Evolutionary conservation across 1,140 invertebrate genomes (phyloP), one percentile per base, ranked within the genome.

Genomic region (Drosophila santomea): DNA sequence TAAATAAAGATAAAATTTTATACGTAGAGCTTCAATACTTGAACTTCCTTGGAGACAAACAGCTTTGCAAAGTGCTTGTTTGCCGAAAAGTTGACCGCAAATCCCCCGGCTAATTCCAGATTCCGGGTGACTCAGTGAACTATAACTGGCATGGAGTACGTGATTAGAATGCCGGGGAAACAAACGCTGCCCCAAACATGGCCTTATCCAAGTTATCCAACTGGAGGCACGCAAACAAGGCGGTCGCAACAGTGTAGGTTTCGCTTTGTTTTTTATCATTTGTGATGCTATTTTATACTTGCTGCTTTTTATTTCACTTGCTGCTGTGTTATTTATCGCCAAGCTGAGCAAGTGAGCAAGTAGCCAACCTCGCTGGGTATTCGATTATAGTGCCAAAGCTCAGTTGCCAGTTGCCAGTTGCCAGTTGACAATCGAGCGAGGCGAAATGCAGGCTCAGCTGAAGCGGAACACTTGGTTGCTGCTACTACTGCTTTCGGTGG

Each of bases 321-420:
- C 17, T 10, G 47, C 17, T 10, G 47, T 62, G 36, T 25, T 39
- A 20, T 75, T 84, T 78, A 86, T 82, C 79, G 75, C 52, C 55
- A 64, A 76, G 78, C 79, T 38, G 59, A 82, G 61, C 74, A 48
- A 72, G 57, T 38, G 56, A 82, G 58, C 74, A 48, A 72, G 57
- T 78, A 48, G 64, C 51, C 78, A 66, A 69, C 82, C 78, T 85
- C 32, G 59, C 52, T 58, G 35, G 25, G 44, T 2, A 4, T 35
- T 50, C 61, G 50, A 55, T 32, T 69, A 7, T 23, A 39, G 4
- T 48, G 64, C 11, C 12, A 56, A 35, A 39, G 57, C 38, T 51
- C 83, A 88, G 83, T 88, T 78, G 50, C 56, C 54, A 69, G 83
- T 88, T 78, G 50, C 56, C 54, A 69, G 83, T 88, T 78, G 50